Base-by-base conservation (phyloP, 2,888 invertebrate genomes). In the Dasysyrphus albostriatus region DNA sequence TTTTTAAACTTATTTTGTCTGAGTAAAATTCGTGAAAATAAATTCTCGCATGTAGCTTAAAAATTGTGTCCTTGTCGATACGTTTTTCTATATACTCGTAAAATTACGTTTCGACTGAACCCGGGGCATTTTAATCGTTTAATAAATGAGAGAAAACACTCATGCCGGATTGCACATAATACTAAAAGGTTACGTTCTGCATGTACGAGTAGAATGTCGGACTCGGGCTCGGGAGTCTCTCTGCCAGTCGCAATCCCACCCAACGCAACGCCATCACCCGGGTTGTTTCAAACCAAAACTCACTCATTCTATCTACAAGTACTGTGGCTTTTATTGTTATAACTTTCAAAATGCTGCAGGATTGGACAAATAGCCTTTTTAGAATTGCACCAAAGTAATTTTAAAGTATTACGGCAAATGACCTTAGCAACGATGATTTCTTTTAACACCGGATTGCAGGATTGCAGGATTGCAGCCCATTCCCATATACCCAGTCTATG, bases 141-240 rank as follows among this genome's bases (percentile, higher is more conserved):
- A 84, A 80, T 84, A 80, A 80, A 84, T 80, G 75, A 84, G 67
- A 49, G 76, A 76, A 80, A 80, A 80, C 80, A 84, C 84, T 80
- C 84, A 80, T 84, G 72, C 67, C 61, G 76, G 79, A 80, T 84
- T 67, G 80, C 80, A 84, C 75, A 72, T 80, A 80, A 80, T 80
- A 80, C 84, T 84, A 76, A 84, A 84, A 84, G 84, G 75, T 70
- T 84, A 80, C 76, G 42, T 70, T 58, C 61, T 24, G 16, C 44
- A 56, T 63, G 39, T n/a, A n/a, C n/a, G n/a, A n/a, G n/a, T 24
- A 1, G 24, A 24, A 24, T 24, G 24, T 65, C 34, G n/a, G n/a
- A 14, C 8, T 2, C 54, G 14, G 14, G 0, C 5, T n/a, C n/a
- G 29, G 24, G 8, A 42, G n/a, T 32, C 19, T 19, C 16, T 10